These are phyloP conservation scores for Drosophila repletoides DNA, from an alignment of 1,140 invertebrate species.

Conservation along the genomic window DNA sequence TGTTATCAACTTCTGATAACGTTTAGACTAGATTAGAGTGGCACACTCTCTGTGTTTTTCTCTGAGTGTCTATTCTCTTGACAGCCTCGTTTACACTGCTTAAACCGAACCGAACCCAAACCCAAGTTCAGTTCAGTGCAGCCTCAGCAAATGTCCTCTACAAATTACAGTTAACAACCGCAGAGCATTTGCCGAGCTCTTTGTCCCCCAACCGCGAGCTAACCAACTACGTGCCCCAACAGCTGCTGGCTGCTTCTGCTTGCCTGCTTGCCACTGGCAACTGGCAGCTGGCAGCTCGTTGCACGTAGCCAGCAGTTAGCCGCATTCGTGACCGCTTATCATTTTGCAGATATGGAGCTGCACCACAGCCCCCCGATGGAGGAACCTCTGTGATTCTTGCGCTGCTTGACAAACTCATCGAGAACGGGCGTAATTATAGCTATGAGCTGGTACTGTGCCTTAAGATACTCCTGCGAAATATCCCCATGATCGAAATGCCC, in stretches of 20 bases:
- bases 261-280: slow-evolving; percentile 23
- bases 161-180: slow-evolving; percentile 47
- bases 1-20: no score
- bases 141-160: slow-evolving; percentile 28
- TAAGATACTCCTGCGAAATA: slow-evolving; percentile 86
- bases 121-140: slow-evolving; percentile 2
- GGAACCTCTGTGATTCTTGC: slow-evolving; percentile 75
- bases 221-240: slow-evolving; percentile 45
- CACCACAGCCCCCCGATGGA: slow-evolving; percentile 75
- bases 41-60: no score
- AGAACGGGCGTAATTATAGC: slow-evolving; percentile 85
- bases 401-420: slow-evolving; percentile 86
- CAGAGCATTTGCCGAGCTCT: slow-evolving; percentile 34
- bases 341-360: slow-evolving; percentile 79
- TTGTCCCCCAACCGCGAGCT: slow-evolving; percentile 19
- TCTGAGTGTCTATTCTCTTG: no score
- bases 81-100: no score
- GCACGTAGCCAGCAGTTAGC: slow-evolving; percentile 39
- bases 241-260: neutral
- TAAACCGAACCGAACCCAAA: neutral
- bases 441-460: slow-evolving; percentile 87
- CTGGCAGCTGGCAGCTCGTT: slow-evolving; percentile 38
- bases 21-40: no score
- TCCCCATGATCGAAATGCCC: slow-evolving; percentile 83
- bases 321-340: slow-evolving; percentile 29